phyloP scores from a whole-genome alignment of 92 coral and sea anemone genomes.

The Heteractis magnifica region DNA sequence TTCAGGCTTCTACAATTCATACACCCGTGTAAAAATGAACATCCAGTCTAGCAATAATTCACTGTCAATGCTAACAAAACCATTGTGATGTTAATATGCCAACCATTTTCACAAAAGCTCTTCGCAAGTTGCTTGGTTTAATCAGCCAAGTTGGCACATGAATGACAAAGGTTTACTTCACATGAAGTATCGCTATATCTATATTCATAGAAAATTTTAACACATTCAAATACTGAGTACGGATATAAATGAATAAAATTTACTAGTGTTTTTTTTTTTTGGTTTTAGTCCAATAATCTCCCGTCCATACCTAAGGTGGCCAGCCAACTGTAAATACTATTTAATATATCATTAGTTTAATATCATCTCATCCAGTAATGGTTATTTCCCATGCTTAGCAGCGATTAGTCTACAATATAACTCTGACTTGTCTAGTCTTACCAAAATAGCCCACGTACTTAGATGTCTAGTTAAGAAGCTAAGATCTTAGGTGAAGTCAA shows the following conservation, averaged over 20 bases:
- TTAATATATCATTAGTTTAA: not conserved
- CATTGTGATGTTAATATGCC: too few relatives aligned
- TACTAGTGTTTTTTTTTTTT: not conserved
- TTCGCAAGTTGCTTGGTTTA: too few relatives aligned
- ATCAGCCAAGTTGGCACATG: too few relatives aligned
- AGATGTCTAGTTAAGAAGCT: not conserved
- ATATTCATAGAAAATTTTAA: too few relatives aligned
- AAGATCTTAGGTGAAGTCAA: not conserved
- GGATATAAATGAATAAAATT: not conserved
- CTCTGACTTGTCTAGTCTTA: not conserved
- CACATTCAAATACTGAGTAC: not conserved
- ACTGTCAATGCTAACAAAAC: too few relatives aligned
- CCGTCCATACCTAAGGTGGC: not conserved
- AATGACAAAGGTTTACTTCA: too few relatives aligned
- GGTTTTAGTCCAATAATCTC: too few relatives aligned
- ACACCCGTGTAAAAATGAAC: too few relatives aligned
- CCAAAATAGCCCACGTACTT: not conserved
- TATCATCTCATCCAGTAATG: not conserved
- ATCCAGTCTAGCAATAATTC: too few relatives aligned
- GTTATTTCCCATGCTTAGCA: constrained; percentile 1
- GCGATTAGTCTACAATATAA: not conserved
- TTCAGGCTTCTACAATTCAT: too few relatives aligned
- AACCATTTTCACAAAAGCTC: too few relatives aligned
- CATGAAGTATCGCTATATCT: too few relatives aligned
- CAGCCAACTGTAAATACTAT: not conserved